A percentile compares a stretch with the other conserved stretches of the same genome.
These are phyloP conservation scores for Atethmia centrago DNA, from an alignment of 2,888 invertebrate genomes.

Conservation along the genomic window DNA sequence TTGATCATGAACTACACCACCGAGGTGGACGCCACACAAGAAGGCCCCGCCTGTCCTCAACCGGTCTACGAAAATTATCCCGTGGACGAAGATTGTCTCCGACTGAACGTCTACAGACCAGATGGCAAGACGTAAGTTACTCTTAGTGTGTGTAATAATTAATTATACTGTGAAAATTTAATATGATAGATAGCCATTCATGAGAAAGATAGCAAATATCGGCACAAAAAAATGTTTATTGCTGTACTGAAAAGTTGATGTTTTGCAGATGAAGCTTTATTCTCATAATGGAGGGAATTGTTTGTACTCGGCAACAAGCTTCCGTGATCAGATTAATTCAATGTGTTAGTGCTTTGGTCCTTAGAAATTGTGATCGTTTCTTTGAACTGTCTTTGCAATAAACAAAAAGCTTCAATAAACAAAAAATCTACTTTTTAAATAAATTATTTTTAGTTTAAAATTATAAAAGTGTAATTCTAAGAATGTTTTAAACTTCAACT, in stretches of 20 bases:
- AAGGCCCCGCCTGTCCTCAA: conserved; percentile 91
- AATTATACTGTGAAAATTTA: background rate
- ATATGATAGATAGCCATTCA: too few relatives aligned
- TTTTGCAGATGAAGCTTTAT: background rate
- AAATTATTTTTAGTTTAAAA: background rate
- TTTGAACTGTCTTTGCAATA: background rate
- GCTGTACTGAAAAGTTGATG: background rate
- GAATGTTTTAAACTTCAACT: background rate
- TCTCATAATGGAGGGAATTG: background rate
- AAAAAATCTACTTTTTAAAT: background rate
- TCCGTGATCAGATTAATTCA: background rate
- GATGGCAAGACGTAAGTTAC: conserved; percentile 60
- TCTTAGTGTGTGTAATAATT: background rate
- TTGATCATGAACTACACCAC: conserved; percentile 86
- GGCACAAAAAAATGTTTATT: background rate
- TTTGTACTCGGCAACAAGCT: background rate
- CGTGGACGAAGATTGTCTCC: conserved; percentile 92
- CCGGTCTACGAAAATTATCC: conserved; percentile 73
- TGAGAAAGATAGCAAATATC: too few relatives aligned
- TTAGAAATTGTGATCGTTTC: too few relatives aligned
- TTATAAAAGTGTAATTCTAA: background rate
- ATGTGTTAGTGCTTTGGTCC: background rate
- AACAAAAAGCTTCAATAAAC: background rate
- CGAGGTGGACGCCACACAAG: conserved; percentile 90
- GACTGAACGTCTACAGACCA: conserved; percentile 91